These are phyloP conservation scores for Catocala fraxini DNA, from an alignment of 2,888 invertebrate genomes.

Conservation along the genomic window DNA sequence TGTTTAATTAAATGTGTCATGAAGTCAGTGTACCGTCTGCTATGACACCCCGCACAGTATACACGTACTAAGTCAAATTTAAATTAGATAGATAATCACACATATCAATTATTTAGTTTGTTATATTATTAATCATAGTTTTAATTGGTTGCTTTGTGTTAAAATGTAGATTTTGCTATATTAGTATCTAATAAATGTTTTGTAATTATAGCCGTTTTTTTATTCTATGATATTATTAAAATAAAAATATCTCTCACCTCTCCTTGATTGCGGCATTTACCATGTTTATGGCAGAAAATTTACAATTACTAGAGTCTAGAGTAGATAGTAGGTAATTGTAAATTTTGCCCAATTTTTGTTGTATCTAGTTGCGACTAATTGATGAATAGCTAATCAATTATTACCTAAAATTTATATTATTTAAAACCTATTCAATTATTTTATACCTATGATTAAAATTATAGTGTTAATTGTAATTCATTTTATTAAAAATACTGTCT, in stretches of 20 bases:
- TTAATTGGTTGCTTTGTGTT: slow-evolving; percentile 84
- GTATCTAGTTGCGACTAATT: too few species aligned
- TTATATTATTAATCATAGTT: slow-evolving; percentile 79
- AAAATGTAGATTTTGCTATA: slow-evolving; percentile 79
- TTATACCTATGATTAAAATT: too few species aligned
- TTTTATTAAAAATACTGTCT: too few species aligned
- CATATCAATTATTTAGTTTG: slow-evolving; percentile 83
- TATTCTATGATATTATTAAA: slow-evolving; percentile 13
- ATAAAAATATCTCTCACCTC: background rate
- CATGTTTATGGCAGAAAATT: too few species aligned
- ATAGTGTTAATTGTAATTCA: too few species aligned
- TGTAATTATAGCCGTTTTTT: slow-evolving; percentile 53
- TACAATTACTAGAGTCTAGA: too few species aligned
- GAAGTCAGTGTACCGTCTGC: slow-evolving; percentile 46
- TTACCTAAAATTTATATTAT: too few species aligned
- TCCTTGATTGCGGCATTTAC: background rate
- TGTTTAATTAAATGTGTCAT: slow-evolving; percentile 54
- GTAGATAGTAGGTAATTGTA: too few species aligned
- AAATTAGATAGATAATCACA: slow-evolving; percentile 73
- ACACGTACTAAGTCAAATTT: slow-evolving; percentile 78
- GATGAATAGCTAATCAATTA: too few species aligned
- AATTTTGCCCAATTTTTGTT: too few species aligned
- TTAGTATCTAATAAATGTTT: slow-evolving; percentile 81
- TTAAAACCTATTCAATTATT: too few species aligned
- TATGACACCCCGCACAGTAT: slow-evolving; percentile 69